Conservation (phyloP, 1,140 invertebrate genomes). For the Polypedilum pembai region DNA sequence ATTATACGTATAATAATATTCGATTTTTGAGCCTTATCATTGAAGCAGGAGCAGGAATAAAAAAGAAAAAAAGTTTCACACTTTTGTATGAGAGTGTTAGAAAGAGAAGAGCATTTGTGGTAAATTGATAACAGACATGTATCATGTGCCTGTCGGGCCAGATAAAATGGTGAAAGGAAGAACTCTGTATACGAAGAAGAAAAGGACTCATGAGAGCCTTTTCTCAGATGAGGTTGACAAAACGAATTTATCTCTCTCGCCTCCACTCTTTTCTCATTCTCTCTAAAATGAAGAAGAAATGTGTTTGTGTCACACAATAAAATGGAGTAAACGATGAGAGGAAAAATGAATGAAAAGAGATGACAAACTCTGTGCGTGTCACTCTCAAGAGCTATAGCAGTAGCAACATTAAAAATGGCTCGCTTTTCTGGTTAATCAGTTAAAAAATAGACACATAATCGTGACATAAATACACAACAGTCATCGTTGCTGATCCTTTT, state of each 20-base stretch:
- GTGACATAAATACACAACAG: conserved; percentile 6
- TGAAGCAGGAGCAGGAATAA: not conserved
- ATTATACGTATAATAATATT: not conserved
- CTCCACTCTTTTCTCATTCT: not conserved
- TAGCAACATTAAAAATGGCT: not conserved
- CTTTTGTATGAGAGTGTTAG: not conserved
- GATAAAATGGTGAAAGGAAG: not conserved
- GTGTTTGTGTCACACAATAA: conserved; percentile 5
- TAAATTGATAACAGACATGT: conserved; percentile 25
- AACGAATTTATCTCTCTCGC: not conserved
- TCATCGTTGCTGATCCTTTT: too few relatives aligned
- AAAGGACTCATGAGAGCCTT: not conserved
- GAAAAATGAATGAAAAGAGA: not conserved
- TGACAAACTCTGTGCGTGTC: not conserved
- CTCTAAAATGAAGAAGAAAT: not conserved
- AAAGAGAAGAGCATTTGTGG: conserved; percentile 1
- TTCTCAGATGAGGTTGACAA: not conserved
- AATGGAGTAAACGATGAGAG: too few relatives aligned
- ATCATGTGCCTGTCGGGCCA: conserved; percentile 12
- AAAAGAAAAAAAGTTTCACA: not conserved
- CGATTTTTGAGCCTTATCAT: not conserved
- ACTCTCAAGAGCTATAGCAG: not conserved
- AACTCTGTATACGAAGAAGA: not conserved
- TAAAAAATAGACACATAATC: conserved; percentile 21
- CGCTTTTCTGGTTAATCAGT: conserved; percentile 22